Conservation (phyloP, 2,888 invertebrate species). For the Aquatica leii region DNA sequence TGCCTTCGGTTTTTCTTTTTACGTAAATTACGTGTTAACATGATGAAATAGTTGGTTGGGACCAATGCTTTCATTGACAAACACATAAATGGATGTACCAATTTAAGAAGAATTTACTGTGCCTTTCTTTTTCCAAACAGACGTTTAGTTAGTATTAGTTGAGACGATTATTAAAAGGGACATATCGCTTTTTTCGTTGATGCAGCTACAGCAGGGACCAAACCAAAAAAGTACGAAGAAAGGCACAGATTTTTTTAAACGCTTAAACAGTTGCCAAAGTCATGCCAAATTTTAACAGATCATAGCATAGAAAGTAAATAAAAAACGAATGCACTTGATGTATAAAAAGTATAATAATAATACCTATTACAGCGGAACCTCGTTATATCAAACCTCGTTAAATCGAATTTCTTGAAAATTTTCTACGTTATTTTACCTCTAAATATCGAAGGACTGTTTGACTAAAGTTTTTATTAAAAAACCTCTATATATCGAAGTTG, state of each 20-base stretch:
- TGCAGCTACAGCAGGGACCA: constrained; percentile 2
- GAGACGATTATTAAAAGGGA: too few relatives aligned
- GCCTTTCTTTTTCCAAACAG: constrained; percentile 7
- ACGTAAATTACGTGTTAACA: not conserved
- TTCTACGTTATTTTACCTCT: too few relatives aligned
- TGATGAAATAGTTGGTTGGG: not conserved
- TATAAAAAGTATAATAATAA: too few relatives aligned
- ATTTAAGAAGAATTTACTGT: not conserved
- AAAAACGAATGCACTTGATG: constrained; percentile 24
- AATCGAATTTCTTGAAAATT: too few relatives aligned
- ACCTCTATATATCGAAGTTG: too few relatives aligned
- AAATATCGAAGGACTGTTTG: too few relatives aligned
- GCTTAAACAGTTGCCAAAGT: not conserved
- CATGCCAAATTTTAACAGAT: constrained; percentile 16
- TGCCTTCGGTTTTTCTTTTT: constrained; percentile 6
- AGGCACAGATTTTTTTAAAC: constrained; percentile 1
- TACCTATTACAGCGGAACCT: too few relatives aligned
- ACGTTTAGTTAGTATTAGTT: too few relatives aligned
- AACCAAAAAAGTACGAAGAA: not conserved
- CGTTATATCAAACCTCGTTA: too few relatives aligned
- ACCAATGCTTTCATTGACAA: constrained; percentile 8
- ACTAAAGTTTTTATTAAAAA: too few relatives aligned
- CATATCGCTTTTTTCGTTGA: too few relatives aligned
- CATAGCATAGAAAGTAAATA: constrained; percentile 11
- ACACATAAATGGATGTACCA: not conserved